Evolutionary conservation across 2,888 invertebrate species (phyloP), one percentile per base, ranked within the genome.

Genomic region (Pachymerium ferrugineum): DNA sequence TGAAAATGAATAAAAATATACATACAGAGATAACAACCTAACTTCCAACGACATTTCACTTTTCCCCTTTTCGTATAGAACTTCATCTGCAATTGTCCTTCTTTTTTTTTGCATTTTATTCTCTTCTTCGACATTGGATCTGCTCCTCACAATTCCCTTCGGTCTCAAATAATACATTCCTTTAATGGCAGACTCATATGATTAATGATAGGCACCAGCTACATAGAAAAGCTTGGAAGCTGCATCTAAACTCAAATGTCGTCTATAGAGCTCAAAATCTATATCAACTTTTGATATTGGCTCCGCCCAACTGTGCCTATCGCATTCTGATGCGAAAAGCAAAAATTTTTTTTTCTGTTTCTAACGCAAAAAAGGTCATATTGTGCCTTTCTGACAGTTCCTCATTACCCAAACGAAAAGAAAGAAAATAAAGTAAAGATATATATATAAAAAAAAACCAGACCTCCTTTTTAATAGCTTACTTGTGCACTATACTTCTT

Each of bases 171-270:
- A 62, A 62, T 62, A 62, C 62, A 28, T 62, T 62, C 62, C 62
- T 62, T 62, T 62, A 62, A 62, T 62, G 62, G 62, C 62, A 62
- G 62, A 62, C 62, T 62, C 62, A 62, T 62, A 62, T 62, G 62
- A 62, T 62, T 62, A 62, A 62, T 62, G 62, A 62, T 28, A 62
- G 62, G 62, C 62, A 62, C 25, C 62, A 62, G 62, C 62, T 62
- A 62, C 62, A 62, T 62, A 62, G 62, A 62, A 62, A 62, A 62
- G 62, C 62, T 62, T 62, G 62, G 62, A 62, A 62, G 62, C 62
- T 62, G 62, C 62, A 62, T 62, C 62, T 62, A 62, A 62, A 62
- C 62, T 62, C 62, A 62, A 62, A 62, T 62, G 62, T 62, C 62
- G 62, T 62, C 62, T 62, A 62, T 62, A 62, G 62, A 62, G 62